Evolutionary conservation across 2,888 invertebrate genomes (phyloP).

Genomic region (Metalampra italica): DNA sequence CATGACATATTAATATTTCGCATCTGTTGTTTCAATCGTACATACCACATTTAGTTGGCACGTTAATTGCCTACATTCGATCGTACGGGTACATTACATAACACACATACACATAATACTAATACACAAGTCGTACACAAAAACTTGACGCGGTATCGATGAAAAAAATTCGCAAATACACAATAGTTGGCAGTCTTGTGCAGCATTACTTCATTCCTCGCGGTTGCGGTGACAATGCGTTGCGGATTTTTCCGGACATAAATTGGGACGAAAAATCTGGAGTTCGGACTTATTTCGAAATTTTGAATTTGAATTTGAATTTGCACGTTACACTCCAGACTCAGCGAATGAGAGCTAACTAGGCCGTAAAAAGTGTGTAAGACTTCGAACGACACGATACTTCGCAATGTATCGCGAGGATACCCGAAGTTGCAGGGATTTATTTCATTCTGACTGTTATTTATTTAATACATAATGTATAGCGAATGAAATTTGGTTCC

Average conservation of each 20-base stretch:
- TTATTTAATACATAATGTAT: no score
- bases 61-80: constrained; percentile 41
- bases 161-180: constrained; percentile 64
- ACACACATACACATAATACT: constrained; percentile 33
- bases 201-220: constrained; percentile 74
- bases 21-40: constrained; percentile 9
- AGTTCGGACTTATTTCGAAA: not conserved
- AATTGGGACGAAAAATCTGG: not conserved
- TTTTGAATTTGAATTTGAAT: no score
- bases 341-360: no score
- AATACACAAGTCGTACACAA: constrained; percentile 21
- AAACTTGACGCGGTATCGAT: constrained; percentile 51
- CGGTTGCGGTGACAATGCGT: constrained; percentile 33
- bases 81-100: constrained; percentile 48
- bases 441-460: no score
- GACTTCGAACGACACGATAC: no score
- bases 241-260: not conserved
- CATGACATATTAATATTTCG: constrained; percentile 9
- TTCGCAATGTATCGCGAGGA: no score
- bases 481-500: no score
- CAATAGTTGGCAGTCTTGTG: constrained; percentile 64
- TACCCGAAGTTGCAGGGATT: no score
- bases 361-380: no score
- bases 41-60: constrained; percentile 7
- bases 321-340: no score